A percentile compares a stretch with the other conserved stretches of the same genome.
phyloP scores from a whole-genome alignment of 2,797 vertebrate genomes.

The Fistularia tabacaria region DNA sequence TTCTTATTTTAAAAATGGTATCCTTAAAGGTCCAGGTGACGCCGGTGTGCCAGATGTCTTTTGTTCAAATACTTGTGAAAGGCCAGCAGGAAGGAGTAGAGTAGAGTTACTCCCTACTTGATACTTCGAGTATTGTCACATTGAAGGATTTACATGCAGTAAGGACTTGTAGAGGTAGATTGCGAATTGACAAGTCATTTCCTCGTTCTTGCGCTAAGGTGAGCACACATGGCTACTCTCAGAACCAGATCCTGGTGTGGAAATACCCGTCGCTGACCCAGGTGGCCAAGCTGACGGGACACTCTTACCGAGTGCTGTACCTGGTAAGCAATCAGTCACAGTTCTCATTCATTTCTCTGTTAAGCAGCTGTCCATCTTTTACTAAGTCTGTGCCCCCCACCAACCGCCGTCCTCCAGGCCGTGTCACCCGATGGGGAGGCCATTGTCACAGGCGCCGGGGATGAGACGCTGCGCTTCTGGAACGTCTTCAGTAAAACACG shows the following conservation, averaged over 20 bases:
- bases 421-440: slow-evolving; percentile 82
- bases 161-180: too few relatives aligned
- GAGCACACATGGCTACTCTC: slow-evolving; percentile 84
- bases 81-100: too few relatives aligned
- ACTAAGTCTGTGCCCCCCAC: background rate
- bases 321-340: slow-evolving; percentile 64
- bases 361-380: background rate
- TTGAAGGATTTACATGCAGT: too few relatives aligned
- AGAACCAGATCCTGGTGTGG: slow-evolving; percentile 86
- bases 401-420: slow-evolving; percentile 54
- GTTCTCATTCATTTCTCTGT: background rate
- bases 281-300: slow-evolving; percentile 82
- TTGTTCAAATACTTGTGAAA: too few relatives aligned
- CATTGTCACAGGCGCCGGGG: slow-evolving; percentile 81
- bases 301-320: slow-evolving; percentile 82
- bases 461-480: slow-evolving; percentile 83
- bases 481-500: slow-evolving; percentile 84
- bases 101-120: too few relatives aligned
- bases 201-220: slow-evolving; percentile 60
- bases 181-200: too few relatives aligned
- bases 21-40: too few relatives aligned
- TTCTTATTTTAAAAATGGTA: too few relatives aligned
- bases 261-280: slow-evolving; percentile 83
- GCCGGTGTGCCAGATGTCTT: too few relatives aligned
- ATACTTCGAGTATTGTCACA: too few relatives aligned